Percentiles rank a stretch among this genome's conserved stretches.
These are phyloP conservation scores for Camponotus pennsylvanicus DNA, from an alignment of 1,140 invertebrate species.

Conservation along the genomic window DNA sequence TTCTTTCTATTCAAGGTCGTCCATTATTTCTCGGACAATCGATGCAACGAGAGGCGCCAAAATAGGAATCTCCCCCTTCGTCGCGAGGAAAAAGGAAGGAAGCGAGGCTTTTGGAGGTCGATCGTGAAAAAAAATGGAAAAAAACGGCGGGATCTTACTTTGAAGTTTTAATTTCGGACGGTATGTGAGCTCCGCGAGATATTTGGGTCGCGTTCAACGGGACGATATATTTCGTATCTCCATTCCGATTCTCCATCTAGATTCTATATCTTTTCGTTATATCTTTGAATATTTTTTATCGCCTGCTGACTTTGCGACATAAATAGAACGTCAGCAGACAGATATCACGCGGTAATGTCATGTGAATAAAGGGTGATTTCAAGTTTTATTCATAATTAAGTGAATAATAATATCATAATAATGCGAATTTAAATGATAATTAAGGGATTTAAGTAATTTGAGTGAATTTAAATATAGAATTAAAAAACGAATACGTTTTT, in stretches of 20 bases:
- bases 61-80: slow-evolving; percentile 6
- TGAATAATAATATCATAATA: neutral
- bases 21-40: slow-evolving; percentile 62
- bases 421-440: too few relatives aligned
- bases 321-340: slow-evolving; percentile 29
- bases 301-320: neutral
- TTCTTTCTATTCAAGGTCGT: slow-evolving; percentile 38
- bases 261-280: slow-evolving; percentile 6
- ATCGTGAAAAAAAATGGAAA: neutral
- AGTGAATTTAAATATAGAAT: too few relatives aligned
- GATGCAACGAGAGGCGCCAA: slow-evolving; percentile 26
- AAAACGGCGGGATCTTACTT: slow-evolving; percentile 31
- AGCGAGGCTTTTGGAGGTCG: too few relatives aligned
- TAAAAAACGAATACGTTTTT: neutral
- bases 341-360: slow-evolving; percentile 5
- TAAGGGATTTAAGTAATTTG: too few relatives aligned
- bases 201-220: neutral
- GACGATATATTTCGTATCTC: neutral
- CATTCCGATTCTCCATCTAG: neutral
- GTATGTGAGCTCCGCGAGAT: neutral
- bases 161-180: slow-evolving; percentile 55
- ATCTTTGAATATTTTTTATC: slow-evolving; percentile 13
- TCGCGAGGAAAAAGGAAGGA: neutral
- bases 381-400: neutral
- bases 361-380: neutral